Evolutionary conservation across 2,888 invertebrate genomes (phyloP).

Genomic region (Xestia sexstrigata): DNA sequence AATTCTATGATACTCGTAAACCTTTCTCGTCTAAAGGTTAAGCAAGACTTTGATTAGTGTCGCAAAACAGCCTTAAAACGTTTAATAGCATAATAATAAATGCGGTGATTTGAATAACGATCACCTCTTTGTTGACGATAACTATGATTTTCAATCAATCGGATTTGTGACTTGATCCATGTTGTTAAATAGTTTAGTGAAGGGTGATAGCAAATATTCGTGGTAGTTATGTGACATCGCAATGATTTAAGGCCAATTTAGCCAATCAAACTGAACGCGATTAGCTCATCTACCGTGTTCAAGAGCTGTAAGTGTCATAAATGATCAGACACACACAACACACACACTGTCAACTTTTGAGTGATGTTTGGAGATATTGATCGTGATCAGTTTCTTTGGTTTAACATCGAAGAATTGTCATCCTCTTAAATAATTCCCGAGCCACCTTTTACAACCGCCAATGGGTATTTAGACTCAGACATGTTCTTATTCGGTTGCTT

Average conservation of each 20-base stretch:
- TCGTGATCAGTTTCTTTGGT: background rate
- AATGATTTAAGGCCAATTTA: background rate
- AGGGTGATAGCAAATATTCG: background rate
- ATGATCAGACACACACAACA: background rate
- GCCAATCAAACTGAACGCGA: background rate
- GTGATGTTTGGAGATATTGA: background rate
- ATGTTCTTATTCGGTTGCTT: background rate
- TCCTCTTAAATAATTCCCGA: background rate
- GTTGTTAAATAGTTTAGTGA: background rate
- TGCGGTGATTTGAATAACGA: constrained; percentile 31
- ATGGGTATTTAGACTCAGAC: background rate
- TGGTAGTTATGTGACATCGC: background rate
- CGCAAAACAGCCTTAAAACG: constrained; percentile 28
- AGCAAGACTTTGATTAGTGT: constrained; percentile 46
- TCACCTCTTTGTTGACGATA: constrained; percentile 23
- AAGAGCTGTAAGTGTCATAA: background rate
- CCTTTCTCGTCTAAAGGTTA: constrained; percentile 28
- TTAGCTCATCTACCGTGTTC: background rate
- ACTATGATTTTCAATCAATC: constrained; percentile 39
- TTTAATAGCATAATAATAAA: constrained; percentile 46
- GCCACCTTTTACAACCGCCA: background rate
- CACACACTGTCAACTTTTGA: background rate
- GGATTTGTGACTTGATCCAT: constrained; percentile 12
- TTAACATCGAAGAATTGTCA: background rate
- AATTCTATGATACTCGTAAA: constrained; percentile 46